Base-by-base conservation (phyloP, 1,140 invertebrate genomes). In the Sminthurides bifidus region DNA sequence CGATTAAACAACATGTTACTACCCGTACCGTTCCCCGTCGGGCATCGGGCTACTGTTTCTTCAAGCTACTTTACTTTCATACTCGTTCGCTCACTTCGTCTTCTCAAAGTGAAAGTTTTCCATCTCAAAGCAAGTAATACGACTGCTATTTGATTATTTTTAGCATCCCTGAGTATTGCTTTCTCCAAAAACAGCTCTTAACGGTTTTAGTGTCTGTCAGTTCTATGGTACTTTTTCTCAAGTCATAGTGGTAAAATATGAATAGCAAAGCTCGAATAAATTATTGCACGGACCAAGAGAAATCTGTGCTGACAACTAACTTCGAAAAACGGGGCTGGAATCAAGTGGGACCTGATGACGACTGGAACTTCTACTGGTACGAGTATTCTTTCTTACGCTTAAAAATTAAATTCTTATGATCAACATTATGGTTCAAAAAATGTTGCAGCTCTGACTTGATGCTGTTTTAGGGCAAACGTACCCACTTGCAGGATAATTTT, bases 351-450 rank as follows among this genome's bases (percentile, higher is more conserved):
- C 82, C 86, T 1, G 90, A 95, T 61, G 91, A 96, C 68, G 89
- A 94, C 65, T 96, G 91, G 91, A 91, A 94, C 70, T 91, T 94
- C 70, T 94, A 94, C 70, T 96, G 91, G 91, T 83, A 74, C 70
- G 55, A 50, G 40, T 58, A 60, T 46, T 60, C 52, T 43, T 31
- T 52, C 31, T 24, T 45, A 30, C 21, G 5, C 64, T 52, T 55
- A 37, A 40, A 51, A 41, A n/a, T n/a, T 35, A 35, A 10, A 35
- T 10, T 35, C 10, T 35, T 35, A 35, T 10, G n/a, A 10, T 10
- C 10, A 10, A 10, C n/a, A 10, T 35, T n/a, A 10, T 35, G 10
- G n/a, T 35, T 35, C 33, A 35, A 10, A 35, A 35, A 35, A 35
- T n/a, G 33, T 35, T 10, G 14, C 6, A 23, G 19, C 38, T 40